A percentile compares a stretch with the other conserved stretches of the same genome.
phyloP scores from a whole-genome alignment of 2,888 invertebrate species.

The Philopedon plagiatum region DNA sequence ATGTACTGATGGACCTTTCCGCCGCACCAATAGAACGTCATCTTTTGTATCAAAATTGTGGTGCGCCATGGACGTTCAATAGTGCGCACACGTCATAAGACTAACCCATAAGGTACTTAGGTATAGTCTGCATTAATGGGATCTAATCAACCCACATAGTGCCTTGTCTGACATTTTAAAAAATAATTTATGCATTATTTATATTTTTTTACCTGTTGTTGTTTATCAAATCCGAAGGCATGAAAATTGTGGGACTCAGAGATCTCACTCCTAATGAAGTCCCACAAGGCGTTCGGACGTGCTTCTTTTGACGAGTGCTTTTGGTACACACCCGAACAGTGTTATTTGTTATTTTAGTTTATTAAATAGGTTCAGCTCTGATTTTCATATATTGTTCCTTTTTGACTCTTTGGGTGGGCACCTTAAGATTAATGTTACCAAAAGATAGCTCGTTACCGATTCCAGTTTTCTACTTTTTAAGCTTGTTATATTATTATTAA shows the following conservation, averaged over 20 bases:
- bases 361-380: slow-evolving; percentile 65
- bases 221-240: slow-evolving; percentile 53
- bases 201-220: slow-evolving; percentile 66
- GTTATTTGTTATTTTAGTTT: slow-evolving; percentile 65
- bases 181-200: slow-evolving; percentile 65
- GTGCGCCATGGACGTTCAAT: background rate
- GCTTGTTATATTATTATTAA: slow-evolving; percentile 78
- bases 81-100: background rate
- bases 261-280: slow-evolving; percentile 64
- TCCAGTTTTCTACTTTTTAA: slow-evolving; percentile 64
- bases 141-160: slow-evolving; percentile 38
- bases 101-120: slow-evolving; percentile 30
- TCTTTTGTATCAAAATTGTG: too few relatives aligned
- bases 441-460: slow-evolving; percentile 49
- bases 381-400: slow-evolving; percentile 63
- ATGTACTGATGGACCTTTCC: too few relatives aligned
- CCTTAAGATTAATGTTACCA: slow-evolving; percentile 50
- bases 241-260: slow-evolving; percentile 60
- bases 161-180: slow-evolving; percentile 53
- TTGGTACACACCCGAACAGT: slow-evolving; percentile 62
- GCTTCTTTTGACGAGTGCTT: slow-evolving; percentile 47
- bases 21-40: too few relatives aligned
- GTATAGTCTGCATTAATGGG: slow-evolving; percentile 39
- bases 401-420: slow-evolving; percentile 58
- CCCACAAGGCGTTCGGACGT: slow-evolving; percentile 23